Evolutionary conservation across 2,888 invertebrate species (phyloP).

Genomic region (Hylaea fasciaria): DNA sequence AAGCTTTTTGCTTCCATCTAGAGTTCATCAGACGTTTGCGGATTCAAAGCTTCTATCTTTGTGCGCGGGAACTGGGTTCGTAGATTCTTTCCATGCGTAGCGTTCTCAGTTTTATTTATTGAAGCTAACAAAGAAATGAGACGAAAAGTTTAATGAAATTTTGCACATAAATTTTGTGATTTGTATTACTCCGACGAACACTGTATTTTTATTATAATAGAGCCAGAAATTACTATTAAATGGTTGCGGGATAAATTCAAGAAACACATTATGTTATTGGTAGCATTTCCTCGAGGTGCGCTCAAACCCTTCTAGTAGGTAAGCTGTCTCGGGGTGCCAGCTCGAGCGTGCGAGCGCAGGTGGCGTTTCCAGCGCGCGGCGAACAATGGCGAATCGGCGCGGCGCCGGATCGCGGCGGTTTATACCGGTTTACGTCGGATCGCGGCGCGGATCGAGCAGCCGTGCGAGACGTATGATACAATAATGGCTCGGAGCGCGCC

Average conservation of each 20-base stretch:
- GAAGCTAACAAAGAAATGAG: too few relatives aligned
- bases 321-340: neutral
- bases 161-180: too few relatives aligned
- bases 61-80: neutral
- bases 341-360: slow-evolving; percentile 10
- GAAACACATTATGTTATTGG: neutral
- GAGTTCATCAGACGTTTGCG: neutral
- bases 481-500: slow-evolving; percentile 1
- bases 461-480: neutral
- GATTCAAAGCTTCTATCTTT: neutral
- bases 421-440: slow-evolving; percentile 5
- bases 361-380: slow-evolving; percentile 3
- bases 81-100: neutral
- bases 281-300: neutral
- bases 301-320: neutral
- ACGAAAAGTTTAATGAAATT: too few relatives aligned
- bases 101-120: too few relatives aligned
- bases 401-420: slow-evolving; percentile 7
- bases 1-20: neutral
- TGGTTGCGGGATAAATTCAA: neutral
- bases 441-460: neutral
- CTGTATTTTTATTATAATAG: too few relatives aligned
- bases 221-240: too few relatives aligned
- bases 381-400: slow-evolving; percentile 10
- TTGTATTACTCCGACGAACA: too few relatives aligned